Evolutionary conservation across 1,140 invertebrate genomes (phyloP).

Genomic region (Condylostylus longicornis): DNA sequence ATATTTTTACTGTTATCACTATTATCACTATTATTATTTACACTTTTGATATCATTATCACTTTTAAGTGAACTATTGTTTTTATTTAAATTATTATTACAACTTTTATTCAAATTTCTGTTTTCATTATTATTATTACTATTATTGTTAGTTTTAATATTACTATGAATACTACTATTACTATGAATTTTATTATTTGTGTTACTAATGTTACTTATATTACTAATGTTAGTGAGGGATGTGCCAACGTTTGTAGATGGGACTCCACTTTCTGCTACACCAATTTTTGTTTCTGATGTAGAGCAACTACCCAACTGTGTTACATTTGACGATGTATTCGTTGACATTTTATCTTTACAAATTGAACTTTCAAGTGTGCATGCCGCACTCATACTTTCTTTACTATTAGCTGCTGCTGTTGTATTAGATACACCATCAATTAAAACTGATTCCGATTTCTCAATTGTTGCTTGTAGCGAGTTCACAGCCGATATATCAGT

Average conservation of each 20-base stretch:
- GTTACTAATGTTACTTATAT: constrained; percentile 3
- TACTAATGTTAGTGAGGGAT: too few relatives aligned
- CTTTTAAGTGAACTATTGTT: too few relatives aligned
- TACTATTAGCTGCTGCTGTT: neutral
- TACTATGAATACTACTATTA: neutral
- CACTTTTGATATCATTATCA: constrained; percentile 3
- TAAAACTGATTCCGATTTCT: too few relatives aligned
- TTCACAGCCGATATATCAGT: neutral
- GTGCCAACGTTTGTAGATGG: too few relatives aligned
- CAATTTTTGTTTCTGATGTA: constrained; percentile 1
- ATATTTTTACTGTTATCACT: constrained; percentile 11
- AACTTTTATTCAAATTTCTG: too few relatives aligned
- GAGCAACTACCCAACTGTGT: constrained; percentile 6
- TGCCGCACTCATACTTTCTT: neutral
- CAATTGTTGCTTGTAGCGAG: too few relatives aligned
- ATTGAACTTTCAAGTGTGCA: constrained; percentile 9
- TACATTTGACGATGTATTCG: neutral
- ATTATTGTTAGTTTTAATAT: neutral
- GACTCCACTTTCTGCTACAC: constrained; percentile 3
- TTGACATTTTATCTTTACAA: too few relatives aligned
- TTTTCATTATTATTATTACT: constrained; percentile 2
- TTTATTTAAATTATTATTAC: too few relatives aligned
- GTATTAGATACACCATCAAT: too few relatives aligned
- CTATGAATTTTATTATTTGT: neutral
- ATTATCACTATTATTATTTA: constrained; percentile 13